Conservation (phyloP, 2,888 invertebrate species). For the Hydrotaea diabolus region DNA sequence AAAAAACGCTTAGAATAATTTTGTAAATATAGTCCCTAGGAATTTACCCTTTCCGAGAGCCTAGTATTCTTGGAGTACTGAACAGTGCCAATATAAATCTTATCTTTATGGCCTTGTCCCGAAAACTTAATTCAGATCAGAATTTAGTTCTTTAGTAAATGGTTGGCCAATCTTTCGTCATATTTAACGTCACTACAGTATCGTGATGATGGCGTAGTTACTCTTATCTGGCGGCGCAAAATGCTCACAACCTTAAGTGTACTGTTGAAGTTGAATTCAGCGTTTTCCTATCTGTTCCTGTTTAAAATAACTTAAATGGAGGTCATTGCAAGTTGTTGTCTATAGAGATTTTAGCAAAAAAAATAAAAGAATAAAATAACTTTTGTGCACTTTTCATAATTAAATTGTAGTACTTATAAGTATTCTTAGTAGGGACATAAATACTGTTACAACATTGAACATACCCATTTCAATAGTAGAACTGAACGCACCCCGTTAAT, state of each 20-base stretch:
- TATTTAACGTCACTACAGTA: not conserved
- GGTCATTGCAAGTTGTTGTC: not conserved
- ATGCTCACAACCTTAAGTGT: not conserved
- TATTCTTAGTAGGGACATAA: not conserved
- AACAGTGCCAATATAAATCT: no score
- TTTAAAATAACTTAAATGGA: not conserved
- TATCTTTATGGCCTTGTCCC: not conserved
- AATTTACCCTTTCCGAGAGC: no score
- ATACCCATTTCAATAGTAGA: no score
- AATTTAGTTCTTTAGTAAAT: not conserved
- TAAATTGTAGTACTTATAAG: constrained; percentile 15
- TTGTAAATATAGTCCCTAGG: no score
- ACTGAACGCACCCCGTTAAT: no score
- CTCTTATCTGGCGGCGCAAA: not conserved
- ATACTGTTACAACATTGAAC: no score
- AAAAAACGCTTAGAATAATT: no score
- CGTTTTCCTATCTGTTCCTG: not conserved
- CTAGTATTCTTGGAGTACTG: no score
- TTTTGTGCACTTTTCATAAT: not conserved
- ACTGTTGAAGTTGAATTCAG: not conserved
- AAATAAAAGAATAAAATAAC: not conserved
- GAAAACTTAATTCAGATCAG: not conserved
- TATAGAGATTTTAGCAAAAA: not conserved
- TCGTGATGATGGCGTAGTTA: not conserved
- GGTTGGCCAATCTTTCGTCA: not conserved